These are phyloP conservation scores for Anarsia innoxiella DNA, from an alignment of 2,888 invertebrate species.

Conservation along the genomic window DNA sequence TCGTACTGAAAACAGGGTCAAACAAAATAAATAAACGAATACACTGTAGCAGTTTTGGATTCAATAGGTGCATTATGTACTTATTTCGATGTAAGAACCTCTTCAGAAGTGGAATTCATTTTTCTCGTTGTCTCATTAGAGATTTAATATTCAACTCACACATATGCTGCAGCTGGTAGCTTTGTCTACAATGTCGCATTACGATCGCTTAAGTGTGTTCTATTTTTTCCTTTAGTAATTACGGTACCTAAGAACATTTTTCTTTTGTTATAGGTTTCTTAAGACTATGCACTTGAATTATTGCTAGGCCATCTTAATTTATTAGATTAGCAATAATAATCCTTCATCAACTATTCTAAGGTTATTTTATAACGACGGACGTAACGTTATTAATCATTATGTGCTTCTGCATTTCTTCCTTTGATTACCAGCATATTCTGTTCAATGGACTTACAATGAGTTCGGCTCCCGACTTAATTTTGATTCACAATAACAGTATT, in stretches of 20 bases:
- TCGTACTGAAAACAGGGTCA: no score
- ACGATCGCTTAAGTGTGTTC: no score
- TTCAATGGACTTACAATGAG: constrained; percentile 42
- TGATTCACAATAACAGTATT: constrained; percentile 33
- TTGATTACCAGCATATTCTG: constrained; percentile 52
- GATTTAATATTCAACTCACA: constrained; percentile 15
- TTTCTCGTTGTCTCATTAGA: constrained; percentile 11
- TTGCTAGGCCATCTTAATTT: no score
- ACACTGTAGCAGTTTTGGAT: no score
- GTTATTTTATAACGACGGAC: no score
- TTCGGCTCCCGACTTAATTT: constrained; percentile 51
- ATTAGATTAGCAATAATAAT: no score
- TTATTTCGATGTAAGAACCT: no score
- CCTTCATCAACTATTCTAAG: no score
- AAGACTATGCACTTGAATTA: constrained; percentile 3
- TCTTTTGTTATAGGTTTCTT: constrained; percentile 5
- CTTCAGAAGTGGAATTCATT: constrained; percentile 10
- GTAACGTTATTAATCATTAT: constrained; percentile 54
- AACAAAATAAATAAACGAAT: no score
- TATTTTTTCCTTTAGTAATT: no score
- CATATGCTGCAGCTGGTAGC: constrained; percentile 4
- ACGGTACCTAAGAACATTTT: no score
- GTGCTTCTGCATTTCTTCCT: constrained; percentile 41
- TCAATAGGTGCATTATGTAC: no score
- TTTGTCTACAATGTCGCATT: constrained; percentile 8